A percentile compares a stretch with the other conserved stretches of the same genome.
Evolutionary conservation across 2,113 vertebrate species (phyloP).

Genomic region (Bungarus multicinctus): DNA sequence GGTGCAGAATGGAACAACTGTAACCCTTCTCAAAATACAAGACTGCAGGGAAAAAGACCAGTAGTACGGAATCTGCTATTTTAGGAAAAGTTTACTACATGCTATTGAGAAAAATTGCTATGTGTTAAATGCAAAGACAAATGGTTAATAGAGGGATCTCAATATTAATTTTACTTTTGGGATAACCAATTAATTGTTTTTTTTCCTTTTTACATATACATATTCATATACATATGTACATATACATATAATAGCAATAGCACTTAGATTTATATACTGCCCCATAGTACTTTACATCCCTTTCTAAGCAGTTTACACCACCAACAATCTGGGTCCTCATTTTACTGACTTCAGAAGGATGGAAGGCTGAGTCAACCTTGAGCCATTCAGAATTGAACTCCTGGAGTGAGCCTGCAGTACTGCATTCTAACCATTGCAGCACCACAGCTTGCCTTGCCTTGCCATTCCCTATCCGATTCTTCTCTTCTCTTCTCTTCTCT

Average conservation of each 20-base stretch:
- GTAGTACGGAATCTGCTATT: background rate
- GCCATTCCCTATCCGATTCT: no score
- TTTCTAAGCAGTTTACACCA: no score
- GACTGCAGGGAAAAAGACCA: background rate
- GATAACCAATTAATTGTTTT: background rate
- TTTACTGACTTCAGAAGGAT: no score
- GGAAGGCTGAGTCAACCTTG: no score
- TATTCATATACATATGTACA: no score
- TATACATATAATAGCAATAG: no score
- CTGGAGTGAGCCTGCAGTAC: background rate
- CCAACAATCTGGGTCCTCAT: no score
- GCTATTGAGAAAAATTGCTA: background rate
- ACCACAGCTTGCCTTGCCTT: background rate
- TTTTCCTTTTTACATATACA: background rate
- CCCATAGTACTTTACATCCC: no score
- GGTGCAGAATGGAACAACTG: background rate
- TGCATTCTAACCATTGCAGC: background rate
- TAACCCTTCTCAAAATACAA: background rate
- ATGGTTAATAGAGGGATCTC: no score
- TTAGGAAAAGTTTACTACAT: background rate
- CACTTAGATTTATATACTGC: no score
- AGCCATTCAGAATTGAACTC: background rate
- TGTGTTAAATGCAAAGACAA: no score
- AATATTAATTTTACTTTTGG: background rate
- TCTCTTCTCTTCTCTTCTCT: no score